These are phyloP conservation scores for Limanda limanda DNA, from an alignment of 2,113 vertebrate genomes.

Conservation along the genomic window DNA sequence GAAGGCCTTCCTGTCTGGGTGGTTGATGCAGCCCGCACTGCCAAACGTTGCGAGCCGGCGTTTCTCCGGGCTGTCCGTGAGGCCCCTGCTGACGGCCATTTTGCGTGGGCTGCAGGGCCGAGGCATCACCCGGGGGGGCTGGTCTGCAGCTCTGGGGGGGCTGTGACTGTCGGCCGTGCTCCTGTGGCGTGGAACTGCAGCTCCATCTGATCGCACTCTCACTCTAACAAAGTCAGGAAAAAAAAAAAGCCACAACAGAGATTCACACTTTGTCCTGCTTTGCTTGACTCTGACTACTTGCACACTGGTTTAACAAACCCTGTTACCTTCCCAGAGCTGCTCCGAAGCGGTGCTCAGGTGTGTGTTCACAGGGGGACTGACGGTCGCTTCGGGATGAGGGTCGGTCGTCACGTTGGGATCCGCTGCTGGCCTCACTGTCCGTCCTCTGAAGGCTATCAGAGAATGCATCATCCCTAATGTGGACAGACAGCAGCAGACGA, in stretches of 20 bases:
- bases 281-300: background rate
- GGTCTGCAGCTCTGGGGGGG: conserved; percentile 89
- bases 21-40: conserved; percentile 92
- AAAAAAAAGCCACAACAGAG: background rate
- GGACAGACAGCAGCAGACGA: conserved; percentile 34
- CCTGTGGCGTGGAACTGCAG: conserved; percentile 90
- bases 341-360: conserved; percentile 91
- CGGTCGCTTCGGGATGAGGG: conserved; percentile 90
- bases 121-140: conserved; percentile 91
- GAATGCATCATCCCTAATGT: conserved; percentile 93
- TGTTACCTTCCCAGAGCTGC: conserved; percentile 91
- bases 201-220: conserved; percentile 94
- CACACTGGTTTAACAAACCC: background rate
- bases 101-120: conserved; percentile 98
- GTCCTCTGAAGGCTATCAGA: conserved; percentile 94
- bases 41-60: conserved; percentile 94
- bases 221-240: conserved; percentile 78
- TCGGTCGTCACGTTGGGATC: conserved; percentile 90
- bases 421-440: conserved; percentile 92
- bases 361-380: conserved; percentile 90
- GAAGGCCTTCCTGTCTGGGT: conserved; percentile 91
- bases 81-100: conserved; percentile 85
- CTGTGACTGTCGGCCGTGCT: conserved; percentile 92
- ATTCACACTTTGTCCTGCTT: background rate
- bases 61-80: conserved; percentile 94